Percentiles rank a stretch among this genome's conserved stretches.
These are phyloP conservation scores for Nebria ingens DNA, from an alignment of 1,140 invertebrate genomes.

Conservation along the genomic window DNA sequence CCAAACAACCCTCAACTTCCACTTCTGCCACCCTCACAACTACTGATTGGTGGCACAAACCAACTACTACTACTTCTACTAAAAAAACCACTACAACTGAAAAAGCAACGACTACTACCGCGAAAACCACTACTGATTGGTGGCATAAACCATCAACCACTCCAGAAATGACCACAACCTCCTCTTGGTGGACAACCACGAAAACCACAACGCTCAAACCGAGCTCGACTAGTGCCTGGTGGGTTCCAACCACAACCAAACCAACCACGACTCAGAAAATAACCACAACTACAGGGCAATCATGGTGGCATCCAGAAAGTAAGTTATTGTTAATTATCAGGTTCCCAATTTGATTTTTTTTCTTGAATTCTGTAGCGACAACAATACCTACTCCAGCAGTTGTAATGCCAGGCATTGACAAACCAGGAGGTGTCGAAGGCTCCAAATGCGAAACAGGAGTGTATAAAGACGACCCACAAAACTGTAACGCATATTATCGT, in stretches of 20 bases:
- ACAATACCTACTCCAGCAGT: conserved; percentile 34
- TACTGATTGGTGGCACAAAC: conserved; percentile 38
- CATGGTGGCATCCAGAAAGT: conserved; percentile 17
- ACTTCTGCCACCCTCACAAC: conserved; percentile 35
- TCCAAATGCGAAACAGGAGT: conserved; percentile 47
- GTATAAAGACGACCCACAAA: conserved; percentile 51
- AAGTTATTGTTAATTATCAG: conserved; percentile 6
- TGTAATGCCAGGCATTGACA: conserved; percentile 30
- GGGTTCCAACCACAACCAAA: conserved; percentile 22
- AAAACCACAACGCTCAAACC: conserved; percentile 29
- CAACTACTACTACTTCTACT: conserved; percentile 30
- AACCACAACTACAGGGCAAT: conserved; percentile 26
- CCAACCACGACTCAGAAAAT: conserved; percentile 30
- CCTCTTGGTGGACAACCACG: conserved; percentile 14
- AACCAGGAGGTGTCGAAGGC: conserved; percentile 19
- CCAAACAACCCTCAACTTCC: conserved; percentile 19
- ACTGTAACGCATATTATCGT: conserved; percentile 65
- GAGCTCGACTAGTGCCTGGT: conserved; percentile 18
- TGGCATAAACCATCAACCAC: conserved; percentile 29
- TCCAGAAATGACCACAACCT: conserved; percentile 9
- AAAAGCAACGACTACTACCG: conserved; percentile 20
- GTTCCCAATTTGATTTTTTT: conserved; percentile 1
- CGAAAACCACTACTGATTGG: conserved; percentile 26
- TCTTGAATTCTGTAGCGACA: conserved; percentile 22
- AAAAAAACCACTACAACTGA: conserved; percentile 33